Evolutionary conservation across 1,140 invertebrate species (phyloP).

Genomic region (Hylaeus anthracinus): DNA sequence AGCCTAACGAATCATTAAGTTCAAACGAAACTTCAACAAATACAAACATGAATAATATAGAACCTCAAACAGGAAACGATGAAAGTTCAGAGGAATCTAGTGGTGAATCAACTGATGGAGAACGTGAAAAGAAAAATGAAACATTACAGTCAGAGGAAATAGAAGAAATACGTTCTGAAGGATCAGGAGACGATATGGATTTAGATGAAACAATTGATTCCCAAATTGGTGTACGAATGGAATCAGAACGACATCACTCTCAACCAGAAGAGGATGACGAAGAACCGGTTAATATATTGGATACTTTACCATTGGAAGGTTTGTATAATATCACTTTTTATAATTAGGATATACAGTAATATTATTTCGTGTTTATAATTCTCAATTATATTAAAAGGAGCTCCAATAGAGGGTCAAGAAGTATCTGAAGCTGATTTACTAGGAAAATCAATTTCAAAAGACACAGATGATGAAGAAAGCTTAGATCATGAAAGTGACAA

Average conservation of each 20-base stretch:
- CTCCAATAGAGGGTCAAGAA: conserved; percentile 78
- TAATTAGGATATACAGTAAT: conserved; percentile 3
- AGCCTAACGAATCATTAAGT: conserved; percentile 56
- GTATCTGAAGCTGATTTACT: conserved; percentile 77
- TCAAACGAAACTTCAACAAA: conserved; percentile 54
- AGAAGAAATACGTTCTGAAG: conserved; percentile 76
- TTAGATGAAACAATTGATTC: conserved; percentile 79
- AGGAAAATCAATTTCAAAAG: conserved; percentile 73
- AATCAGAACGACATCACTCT: conserved; percentile 66
- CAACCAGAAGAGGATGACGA: conserved; percentile 71
- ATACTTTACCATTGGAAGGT: conserved; percentile 79
- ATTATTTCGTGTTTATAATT: conserved; percentile 20
- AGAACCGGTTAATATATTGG: conserved; percentile 77
- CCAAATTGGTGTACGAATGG: conserved; percentile 77
- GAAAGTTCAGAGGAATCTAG: conserved; percentile 76
- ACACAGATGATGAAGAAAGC: conserved; percentile 75
- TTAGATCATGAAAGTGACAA: conserved; percentile 74
- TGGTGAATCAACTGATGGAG: conserved; percentile 71
- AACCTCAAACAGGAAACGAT: conserved; percentile 62
- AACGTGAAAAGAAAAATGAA: conserved; percentile 71
- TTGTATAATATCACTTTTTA: conserved; percentile 27
- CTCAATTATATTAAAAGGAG: conserved; percentile 63
- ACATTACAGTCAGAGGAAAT: conserved; percentile 68
- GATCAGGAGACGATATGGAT: conserved; percentile 79
- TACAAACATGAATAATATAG: conserved; percentile 59